Base-by-base conservation (phyloP, 2,113 vertebrate species). In the Copsychus sechellarum region DNA sequence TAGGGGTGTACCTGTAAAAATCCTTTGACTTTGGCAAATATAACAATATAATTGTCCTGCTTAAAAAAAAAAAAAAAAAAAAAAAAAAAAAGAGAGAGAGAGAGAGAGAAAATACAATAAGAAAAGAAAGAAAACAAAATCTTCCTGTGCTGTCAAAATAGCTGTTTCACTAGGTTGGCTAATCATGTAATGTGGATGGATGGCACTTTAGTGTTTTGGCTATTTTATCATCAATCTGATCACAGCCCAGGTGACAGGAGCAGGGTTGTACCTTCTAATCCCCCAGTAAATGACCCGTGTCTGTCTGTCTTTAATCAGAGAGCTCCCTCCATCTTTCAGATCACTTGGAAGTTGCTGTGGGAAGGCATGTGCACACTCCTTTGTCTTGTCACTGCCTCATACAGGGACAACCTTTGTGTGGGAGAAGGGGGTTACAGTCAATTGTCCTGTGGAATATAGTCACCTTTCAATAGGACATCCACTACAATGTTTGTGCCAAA, bases 151-250 rank as follows among this genome's bases (percentile, higher is more conserved):
- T 86, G 57, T 90, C 70, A 77, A 65, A 85, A 23, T 10, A 71
- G 10, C 33, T 67, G 14, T 86, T 73, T 34, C 64, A n/a, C 38
- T 43, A 42, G 23, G 9, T 14, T 82, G 36, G 14, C 29, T 69
- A 24, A 57, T 47, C 67, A 42, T 1, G 1, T 93, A 82, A 88
- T 24, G 43, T 72, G 45, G 48, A 61, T 95, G 70, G 48, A 71
- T 79, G 47, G 9, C n/a, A 76, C 53, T 86, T 57, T 50, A 47
- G 31, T 56, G 45, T 77, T 90, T 74, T 62, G 66, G 15, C 50
- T 88, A 29, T 61, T 93, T 88, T 48, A 65, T 94, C 82, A 88
- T 86, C 79, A 86, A 11, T 87, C 73, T 93, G 62, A 70, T 88
- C 82, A 22, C 33, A 94, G 67, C 42, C 16, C 58, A 72, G 74